phyloP scores from a whole-genome alignment of 2,113 vertebrate species.

The Aldabrachelys gigantea region DNA sequence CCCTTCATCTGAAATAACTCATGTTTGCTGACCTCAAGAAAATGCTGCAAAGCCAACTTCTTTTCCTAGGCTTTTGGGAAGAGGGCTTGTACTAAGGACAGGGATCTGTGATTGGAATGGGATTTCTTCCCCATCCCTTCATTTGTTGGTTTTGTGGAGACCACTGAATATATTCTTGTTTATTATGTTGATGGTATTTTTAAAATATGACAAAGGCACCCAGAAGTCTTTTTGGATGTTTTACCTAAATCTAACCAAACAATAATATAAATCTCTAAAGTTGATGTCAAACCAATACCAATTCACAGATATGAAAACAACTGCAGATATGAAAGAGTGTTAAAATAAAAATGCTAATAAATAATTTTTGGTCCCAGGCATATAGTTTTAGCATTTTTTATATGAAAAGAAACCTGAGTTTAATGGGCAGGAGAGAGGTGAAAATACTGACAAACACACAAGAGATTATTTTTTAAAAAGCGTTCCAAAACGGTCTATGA shows the following conservation, averaged over 20 bases:
- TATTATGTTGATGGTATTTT: background rate
- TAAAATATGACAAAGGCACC: background rate
- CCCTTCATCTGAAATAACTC: background rate
- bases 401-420: background rate
- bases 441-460: constrained; percentile 19
- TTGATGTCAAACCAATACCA: background rate
- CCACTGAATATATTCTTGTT: background rate
- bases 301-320: background rate
- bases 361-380: background rate
- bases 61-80: background rate
- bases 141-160: background rate
- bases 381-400: background rate
- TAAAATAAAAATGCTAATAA: background rate
- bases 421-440: background rate
- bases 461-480: constrained; percentile 15
- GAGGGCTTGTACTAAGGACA: background rate
- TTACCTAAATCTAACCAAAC: background rate
- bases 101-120: background rate
- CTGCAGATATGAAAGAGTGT: background rate
- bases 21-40: background rate
- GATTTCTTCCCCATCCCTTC: background rate
- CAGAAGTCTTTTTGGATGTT: background rate
- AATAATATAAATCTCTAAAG: background rate
- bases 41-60: background rate
- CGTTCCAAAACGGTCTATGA: constrained; percentile 43